Evolutionary conservation across 1,140 invertebrate species (phyloP).

Genomic region (Parasteatoda tepidariorum): DNA sequence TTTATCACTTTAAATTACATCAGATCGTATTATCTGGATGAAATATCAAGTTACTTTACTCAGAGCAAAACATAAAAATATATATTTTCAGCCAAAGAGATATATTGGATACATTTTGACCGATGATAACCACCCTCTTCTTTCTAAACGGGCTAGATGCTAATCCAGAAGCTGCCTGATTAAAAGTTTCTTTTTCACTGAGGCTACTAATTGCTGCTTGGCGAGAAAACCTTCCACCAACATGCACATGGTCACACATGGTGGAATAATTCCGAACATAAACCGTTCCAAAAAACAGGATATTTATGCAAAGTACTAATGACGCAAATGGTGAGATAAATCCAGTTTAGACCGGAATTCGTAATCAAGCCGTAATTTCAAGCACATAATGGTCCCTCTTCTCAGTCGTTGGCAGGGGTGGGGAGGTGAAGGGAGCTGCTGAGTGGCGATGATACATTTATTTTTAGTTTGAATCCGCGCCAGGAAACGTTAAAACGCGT

Average conservation of each 20-base stretch:
- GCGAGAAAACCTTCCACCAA: too few relatives aligned
- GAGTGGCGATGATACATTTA: background rate
- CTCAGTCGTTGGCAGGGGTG: background rate
- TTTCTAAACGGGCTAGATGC: too few relatives aligned
- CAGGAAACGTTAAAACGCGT: constrained; percentile 21
- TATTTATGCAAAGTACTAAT: background rate
- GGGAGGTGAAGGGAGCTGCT: background rate
- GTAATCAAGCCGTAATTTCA: background rate
- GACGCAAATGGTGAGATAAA: constrained; percentile 22
- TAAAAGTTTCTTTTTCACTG: too few relatives aligned
- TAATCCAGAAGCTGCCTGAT: too few relatives aligned
- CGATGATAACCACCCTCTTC: too few relatives aligned
- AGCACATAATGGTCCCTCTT: background rate
- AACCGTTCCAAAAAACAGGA: background rate
- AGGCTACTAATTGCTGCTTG: too few relatives aligned
- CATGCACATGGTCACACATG: background rate
- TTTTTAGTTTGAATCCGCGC: constrained; percentile 38
- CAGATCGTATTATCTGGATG: too few relatives aligned
- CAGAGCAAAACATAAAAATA: too few relatives aligned
- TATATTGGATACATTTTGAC: too few relatives aligned
- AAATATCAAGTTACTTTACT: too few relatives aligned
- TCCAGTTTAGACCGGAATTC: background rate
- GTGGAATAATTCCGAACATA: background rate
- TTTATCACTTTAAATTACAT: too few relatives aligned
- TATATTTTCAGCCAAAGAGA: too few relatives aligned